Evolutionary conservation across 2,888 invertebrate species (phyloP).

Genomic region (Seira ritae): DNA sequence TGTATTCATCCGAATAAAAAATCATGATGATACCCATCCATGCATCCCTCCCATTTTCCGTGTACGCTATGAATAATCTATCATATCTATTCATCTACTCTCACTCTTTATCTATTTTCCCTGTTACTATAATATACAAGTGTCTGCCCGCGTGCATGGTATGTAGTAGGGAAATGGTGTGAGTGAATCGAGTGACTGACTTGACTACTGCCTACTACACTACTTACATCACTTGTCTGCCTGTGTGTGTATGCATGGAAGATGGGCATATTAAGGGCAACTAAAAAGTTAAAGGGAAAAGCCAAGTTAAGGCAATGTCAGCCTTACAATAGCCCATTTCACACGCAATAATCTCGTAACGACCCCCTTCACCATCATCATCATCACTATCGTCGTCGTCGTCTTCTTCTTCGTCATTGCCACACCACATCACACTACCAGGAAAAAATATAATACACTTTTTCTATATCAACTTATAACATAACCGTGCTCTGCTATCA

Average conservation of each 20-base stretch:
- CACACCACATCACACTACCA: conserved; percentile 39
- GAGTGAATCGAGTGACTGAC: not conserved
- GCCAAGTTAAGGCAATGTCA: conserved; percentile 72
- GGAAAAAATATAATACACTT: too few relatives aligned
- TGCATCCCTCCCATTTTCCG: not conserved
- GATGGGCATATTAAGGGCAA: conserved; percentile 67
- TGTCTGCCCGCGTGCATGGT: too few relatives aligned
- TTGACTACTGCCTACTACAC: too few relatives aligned
- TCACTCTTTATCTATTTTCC: not conserved
- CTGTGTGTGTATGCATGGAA: conserved; percentile 33
- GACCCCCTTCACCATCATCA: conserved; percentile 62
- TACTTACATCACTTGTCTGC: too few relatives aligned
- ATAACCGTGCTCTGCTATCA: not conserved
- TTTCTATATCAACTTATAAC: not conserved
- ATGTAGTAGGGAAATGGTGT: not conserved
- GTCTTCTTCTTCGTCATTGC: conserved; percentile 43
- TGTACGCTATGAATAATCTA: not conserved
- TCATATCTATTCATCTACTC: not conserved
- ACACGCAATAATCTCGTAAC: conserved; percentile 73
- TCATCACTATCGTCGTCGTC: too few relatives aligned
- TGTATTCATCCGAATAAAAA: not conserved
- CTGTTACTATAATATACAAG: not conserved
- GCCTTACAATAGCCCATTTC: conserved; percentile 73
- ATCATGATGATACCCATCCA: not conserved
- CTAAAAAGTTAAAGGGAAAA: conserved; percentile 68